Evolutionary conservation across 2,113 vertebrate species (phyloP), one percentile per base, ranked within the genome.

Genomic region (Otis tarda): DNA sequence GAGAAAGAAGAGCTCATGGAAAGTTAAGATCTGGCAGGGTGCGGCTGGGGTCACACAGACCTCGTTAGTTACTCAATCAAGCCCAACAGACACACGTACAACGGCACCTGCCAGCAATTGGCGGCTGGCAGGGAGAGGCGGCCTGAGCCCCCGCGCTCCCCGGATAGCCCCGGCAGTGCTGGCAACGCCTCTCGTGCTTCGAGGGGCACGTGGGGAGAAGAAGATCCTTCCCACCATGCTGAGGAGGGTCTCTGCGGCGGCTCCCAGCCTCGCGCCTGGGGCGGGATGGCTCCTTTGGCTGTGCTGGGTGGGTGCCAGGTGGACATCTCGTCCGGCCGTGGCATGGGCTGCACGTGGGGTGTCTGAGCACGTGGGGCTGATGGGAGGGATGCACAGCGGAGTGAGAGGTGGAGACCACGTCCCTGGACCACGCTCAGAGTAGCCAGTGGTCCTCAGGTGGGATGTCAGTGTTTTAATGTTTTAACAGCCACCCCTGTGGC

Each of bases 271-370:
- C 3, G 0, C 28, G 4, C 28, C 0, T 0, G 41, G 52, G 41
- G 22, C 1, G 8, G 64, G 56, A 35, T 5, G 65, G 35, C 43
- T 83, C 53, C 37, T 10, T 33, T 1, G 5, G 43, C 55, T 45
- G 64, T 1, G 4, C 31, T 1, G 12, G 61, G 8, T 0, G 0
- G 23, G 27, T 52, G 25, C 30, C 24, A 11, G 3, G 0, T 3
- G 33, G 39, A 23, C 17, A 39, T 39, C 68, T 49, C 5, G 0
- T 18, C 35, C 33, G 37, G 37, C 21, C 35, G 59, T 3, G 7
- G 8, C 0, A 0, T 27, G n/a, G 74, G n/a, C 35, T 52, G 31
- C 47, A 19, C 0, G 0, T 0, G 0, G 30, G 6, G 11, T 16
- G 9, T 10, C 21, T 1, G 2, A 31, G 80, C 14, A 4, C 6